A percentile compares a stretch with the other conserved stretches of the same genome.
phyloP scores from a whole-genome alignment of 2,888 invertebrate species.

The Amphipoea lucens region DNA sequence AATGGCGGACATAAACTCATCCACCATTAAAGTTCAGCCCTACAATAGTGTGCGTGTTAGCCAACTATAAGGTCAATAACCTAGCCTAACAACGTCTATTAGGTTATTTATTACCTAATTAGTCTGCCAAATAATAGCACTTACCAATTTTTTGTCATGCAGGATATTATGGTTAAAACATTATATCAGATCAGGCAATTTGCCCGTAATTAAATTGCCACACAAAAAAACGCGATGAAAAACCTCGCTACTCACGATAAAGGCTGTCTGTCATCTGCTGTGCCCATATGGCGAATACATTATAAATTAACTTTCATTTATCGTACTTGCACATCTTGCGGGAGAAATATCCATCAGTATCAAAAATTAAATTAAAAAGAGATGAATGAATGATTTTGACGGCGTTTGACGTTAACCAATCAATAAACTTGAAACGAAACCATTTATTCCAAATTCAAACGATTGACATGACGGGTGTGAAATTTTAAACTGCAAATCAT shows the following conservation, averaged over 20 bases:
- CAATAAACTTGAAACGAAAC: slow-evolving; percentile 10
- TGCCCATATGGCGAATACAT: slow-evolving; percentile 32
- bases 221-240: slow-evolving; percentile 22
- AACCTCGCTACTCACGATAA: slow-evolving; percentile 9
- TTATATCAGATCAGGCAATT: slow-evolving; percentile 3
- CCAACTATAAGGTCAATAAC: neutral
- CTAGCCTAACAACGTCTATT: neutral
- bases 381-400: neutral
- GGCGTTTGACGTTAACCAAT: neutral
- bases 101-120: slow-evolving; percentile 20
- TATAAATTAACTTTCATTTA: slow-evolving; percentile 37
- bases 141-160: neutral
- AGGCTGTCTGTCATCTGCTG: slow-evolving; percentile 26
- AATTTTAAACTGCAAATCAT: slow-evolving; percentile 37
- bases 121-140: neutral
- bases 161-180: neutral
- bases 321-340: slow-evolving; percentile 10
- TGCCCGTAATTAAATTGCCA: slow-evolving; percentile 5
- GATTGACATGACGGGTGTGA: neutral
- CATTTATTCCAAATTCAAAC: slow-evolving; percentile 18
- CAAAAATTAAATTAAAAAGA: neutral
- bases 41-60: neutral
- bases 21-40: neutral
- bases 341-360: slow-evolving; percentile 1
- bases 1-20: neutral